phyloP scores from a whole-genome alignment of 2,113 vertebrate species.

The Tyrannus savana region DNA sequence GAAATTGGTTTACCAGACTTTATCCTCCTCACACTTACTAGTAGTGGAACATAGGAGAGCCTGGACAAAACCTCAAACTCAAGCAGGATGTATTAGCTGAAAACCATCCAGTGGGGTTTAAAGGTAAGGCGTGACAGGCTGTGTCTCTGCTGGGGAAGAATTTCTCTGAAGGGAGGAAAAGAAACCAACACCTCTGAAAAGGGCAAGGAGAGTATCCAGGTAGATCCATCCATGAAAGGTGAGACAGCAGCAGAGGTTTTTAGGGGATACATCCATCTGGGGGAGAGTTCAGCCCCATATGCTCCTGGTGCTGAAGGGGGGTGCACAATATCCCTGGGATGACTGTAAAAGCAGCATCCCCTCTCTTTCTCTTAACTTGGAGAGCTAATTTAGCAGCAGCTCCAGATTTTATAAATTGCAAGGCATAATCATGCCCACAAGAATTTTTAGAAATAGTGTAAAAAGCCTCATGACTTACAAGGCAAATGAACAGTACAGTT shows the following conservation, averaged over 20 bases:
- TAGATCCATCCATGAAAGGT: accelerated
- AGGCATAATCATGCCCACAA: neutral
- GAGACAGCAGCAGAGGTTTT: neutral
- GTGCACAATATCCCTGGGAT: too few species aligned
- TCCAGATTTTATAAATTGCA: neutral
- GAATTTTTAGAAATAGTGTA: neutral
- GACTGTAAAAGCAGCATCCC: neutral
- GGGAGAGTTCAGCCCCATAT: neutral
- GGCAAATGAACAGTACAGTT: neutral
- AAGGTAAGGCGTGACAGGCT: neutral
- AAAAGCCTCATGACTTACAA: neutral
- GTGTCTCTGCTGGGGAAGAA: neutral
- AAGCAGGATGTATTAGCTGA: neutral
- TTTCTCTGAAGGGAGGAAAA: neutral
- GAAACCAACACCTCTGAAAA: neutral
- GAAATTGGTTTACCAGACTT: neutral
- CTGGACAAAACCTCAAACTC: neutral
- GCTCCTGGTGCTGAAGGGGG: neutral
- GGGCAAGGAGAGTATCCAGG: neutral
- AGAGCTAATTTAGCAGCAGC: neutral
- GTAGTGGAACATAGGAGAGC: neutral
- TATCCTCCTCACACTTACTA: neutral
- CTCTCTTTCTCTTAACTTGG: neutral
- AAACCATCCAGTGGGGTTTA: neutral
- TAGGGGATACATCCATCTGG: neutral